These are phyloP conservation scores for Ptyas mucosa DNA, from an alignment of 2,113 vertebrate genomes.

Conservation along the genomic window DNA sequence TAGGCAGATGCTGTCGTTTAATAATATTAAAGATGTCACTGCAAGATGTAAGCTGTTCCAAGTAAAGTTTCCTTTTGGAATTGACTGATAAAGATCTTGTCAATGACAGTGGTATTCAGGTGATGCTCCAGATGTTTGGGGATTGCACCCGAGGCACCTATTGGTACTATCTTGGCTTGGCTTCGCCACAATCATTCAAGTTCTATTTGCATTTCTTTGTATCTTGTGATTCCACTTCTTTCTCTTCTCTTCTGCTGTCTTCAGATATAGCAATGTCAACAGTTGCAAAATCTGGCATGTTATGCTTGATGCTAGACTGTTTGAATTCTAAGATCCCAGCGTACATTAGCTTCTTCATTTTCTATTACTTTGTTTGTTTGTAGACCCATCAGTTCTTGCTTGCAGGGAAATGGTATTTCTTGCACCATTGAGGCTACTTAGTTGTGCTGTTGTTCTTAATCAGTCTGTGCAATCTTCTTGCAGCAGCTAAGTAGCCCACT, in stretches of 20 bases:
- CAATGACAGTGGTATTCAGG: background rate
- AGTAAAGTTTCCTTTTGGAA: background rate
- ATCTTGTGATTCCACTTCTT: background rate
- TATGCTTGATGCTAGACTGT: background rate
- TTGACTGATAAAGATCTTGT: background rate
- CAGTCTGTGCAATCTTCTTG: background rate
- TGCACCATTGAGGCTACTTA: background rate
- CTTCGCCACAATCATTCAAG: background rate
- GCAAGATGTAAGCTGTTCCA: background rate
- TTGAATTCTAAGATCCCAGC: background rate
- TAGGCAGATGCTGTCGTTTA: background rate
- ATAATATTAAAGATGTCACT: background rate
- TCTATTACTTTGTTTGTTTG: background rate
- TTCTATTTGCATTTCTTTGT: background rate
- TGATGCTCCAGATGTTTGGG: background rate
- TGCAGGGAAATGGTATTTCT: background rate
- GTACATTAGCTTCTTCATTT: background rate
- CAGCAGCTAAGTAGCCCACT: background rate
- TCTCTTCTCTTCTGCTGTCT: background rate
- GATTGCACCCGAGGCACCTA: background rate
- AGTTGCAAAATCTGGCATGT: background rate
- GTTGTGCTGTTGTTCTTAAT: background rate
- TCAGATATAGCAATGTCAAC: background rate
- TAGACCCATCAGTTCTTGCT: background rate
- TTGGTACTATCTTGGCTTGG: background rate